phyloP scores from a whole-genome alignment of 2,888 invertebrate species.

The Argynnis bischoffii region DNA sequence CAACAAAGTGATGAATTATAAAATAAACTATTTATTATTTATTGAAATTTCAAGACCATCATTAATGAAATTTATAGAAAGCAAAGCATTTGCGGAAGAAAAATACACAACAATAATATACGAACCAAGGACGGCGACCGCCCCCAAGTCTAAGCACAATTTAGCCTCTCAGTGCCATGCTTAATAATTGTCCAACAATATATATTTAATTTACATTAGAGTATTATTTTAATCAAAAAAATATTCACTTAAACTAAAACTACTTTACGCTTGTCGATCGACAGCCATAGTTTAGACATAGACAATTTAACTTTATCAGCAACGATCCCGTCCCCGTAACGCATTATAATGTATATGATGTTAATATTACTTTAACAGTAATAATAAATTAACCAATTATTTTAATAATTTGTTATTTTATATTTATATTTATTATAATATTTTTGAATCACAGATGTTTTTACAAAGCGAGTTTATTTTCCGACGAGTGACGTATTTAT shows the following conservation, averaged over 20 bases:
- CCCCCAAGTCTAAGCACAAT: conserved; percentile 54
- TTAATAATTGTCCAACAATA: conserved; percentile 49
- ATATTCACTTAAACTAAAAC: conserved; percentile 35
- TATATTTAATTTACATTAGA: conserved; percentile 53
- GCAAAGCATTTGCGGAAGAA: conserved; percentile 47
- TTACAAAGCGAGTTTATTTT: too few relatives aligned
- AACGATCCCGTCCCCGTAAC: too few relatives aligned
- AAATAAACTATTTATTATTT: background rate
- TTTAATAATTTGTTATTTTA: too few relatives aligned
- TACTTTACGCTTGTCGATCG: conserved; percentile 58
- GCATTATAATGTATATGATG: too few relatives aligned
- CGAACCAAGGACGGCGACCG: conserved; percentile 64
- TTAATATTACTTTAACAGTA: too few relatives aligned
- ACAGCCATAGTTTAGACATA: conserved; percentile 61
- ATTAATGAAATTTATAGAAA: conserved; percentile 37
- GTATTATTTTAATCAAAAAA: conserved; percentile 51
- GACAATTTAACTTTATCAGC: conserved; percentile 9
- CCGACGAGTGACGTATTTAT: too few relatives aligned
- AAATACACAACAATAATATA: conserved; percentile 51
- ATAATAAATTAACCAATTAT: too few relatives aligned
- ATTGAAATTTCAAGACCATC: background rate
- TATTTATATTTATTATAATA: too few relatives aligned
- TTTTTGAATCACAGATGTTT: too few relatives aligned
- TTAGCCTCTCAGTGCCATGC: conserved; percentile 69
- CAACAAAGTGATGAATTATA: background rate